These are phyloP conservation scores for Acanthosepion esculentum DNA, from an alignment of 2,888 invertebrate genomes.

Conservation along the genomic window DNA sequence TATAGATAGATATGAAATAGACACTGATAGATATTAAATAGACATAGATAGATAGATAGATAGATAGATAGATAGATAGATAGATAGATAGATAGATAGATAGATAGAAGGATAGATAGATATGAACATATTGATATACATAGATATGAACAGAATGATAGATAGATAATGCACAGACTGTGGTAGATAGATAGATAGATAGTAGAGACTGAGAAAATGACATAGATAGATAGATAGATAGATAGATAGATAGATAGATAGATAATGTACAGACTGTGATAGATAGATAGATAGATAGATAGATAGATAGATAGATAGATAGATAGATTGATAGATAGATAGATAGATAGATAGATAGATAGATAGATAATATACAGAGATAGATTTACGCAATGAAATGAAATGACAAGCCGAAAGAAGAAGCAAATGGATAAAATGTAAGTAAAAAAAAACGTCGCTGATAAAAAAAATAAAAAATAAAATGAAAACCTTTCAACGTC, in stretches of 20 bases:
- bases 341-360: neutral
- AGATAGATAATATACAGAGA: neutral
- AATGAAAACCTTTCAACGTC: too few species aligned
- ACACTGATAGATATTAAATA: too few species aligned
- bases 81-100: constrained; percentile 15
- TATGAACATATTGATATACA: too few species aligned
- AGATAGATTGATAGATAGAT: neutral
- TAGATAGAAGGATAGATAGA: neutral
- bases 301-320: neutral
- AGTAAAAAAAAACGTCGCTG: neutral
- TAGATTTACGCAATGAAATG: neutral
- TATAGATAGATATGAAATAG: neutral
- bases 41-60: neutral
- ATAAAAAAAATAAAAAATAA: neutral
- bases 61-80: neutral
- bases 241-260: neutral
- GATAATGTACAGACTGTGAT: too few species aligned
- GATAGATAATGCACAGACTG: too few species aligned
- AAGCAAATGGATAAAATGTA: too few species aligned
- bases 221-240: constrained; percentile 33
- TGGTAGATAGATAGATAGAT: neutral
- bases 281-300: neutral
- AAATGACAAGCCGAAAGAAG: neutral
- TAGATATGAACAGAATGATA: neutral
- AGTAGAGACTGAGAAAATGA: too few species aligned